Percentiles rank a stretch among this genome's conserved stretches.
phyloP scores from a whole-genome alignment of 1,140 invertebrate species.

The Ceratitis capitata region DNA sequence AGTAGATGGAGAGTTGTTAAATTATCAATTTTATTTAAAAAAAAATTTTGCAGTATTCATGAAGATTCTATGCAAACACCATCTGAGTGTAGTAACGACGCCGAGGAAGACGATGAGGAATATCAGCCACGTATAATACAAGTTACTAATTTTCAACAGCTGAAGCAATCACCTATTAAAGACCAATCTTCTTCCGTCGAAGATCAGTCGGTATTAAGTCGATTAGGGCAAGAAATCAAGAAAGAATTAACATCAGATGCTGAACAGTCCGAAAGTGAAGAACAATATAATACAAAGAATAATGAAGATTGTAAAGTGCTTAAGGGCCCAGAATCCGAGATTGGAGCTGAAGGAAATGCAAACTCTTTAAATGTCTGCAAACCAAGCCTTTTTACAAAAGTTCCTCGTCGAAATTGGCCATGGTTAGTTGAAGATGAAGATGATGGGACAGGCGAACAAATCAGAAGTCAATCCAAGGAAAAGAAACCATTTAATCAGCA shows the following conservation, averaged over 20 bases:
- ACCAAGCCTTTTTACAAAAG: conserved; percentile 57
- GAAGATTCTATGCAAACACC: conserved; percentile 28
- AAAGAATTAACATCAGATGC: conserved; percentile 45
- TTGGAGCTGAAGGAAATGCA: background rate
- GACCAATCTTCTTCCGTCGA: background rate
- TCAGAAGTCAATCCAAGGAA: background rate
- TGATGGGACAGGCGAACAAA: conserved; percentile 37
- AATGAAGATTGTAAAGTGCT: background rate
- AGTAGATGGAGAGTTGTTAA: no score
- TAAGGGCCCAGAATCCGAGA: background rate
- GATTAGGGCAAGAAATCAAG: conserved; percentile 44
- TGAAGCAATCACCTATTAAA: conserved; percentile 27
- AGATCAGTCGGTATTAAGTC: background rate
- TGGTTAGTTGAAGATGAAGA: conserved; percentile 49
- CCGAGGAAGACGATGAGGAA: conserved; percentile 36
- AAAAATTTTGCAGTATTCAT: background rate
- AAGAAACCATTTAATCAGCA: background rate
- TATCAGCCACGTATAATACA: conserved; percentile 59
- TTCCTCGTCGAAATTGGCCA: conserved; percentile 54
- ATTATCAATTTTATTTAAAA: background rate
- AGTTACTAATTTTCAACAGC: conserved; percentile 57
- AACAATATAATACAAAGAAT: background rate
- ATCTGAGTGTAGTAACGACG: conserved; percentile 24
- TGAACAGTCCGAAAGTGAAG: conserved; percentile 42
- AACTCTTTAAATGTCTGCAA: conserved; percentile 44